Evolutionary conservation across 2,888 invertebrate genomes (phyloP).

Genomic region (Drosophila nigricruria): DNA sequence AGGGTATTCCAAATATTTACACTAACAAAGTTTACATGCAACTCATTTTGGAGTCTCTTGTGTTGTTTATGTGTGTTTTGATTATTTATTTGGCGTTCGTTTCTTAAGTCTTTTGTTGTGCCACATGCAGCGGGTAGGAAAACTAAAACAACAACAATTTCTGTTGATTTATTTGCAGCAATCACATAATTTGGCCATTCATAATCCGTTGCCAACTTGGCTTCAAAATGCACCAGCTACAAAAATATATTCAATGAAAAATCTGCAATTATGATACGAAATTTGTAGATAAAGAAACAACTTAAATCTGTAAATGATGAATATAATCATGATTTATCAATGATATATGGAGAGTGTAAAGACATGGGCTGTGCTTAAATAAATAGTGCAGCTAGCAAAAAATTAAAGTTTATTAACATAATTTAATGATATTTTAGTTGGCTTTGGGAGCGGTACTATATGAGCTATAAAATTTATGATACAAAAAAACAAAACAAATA

Average conservation of each 20-base stretch:
- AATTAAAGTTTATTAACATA: not conserved
- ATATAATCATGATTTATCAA: slow-evolving; percentile 4
- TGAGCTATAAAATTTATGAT: not conserved
- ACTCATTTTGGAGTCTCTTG: slow-evolving; percentile 24
- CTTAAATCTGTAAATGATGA: not conserved
- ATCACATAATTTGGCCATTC: slow-evolving; percentile 63
- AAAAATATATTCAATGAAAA: slow-evolving; percentile 20
- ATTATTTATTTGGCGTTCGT: slow-evolving; percentile 56
- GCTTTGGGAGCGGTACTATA: not conserved
- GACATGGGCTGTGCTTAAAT: not conserved
- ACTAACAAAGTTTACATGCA: slow-evolving; percentile 3
- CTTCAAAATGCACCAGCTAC: slow-evolving; percentile 31
- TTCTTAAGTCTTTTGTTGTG: slow-evolving; percentile 77
- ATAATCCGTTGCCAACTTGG: slow-evolving; percentile 36
- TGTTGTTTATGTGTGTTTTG: slow-evolving; percentile 31
- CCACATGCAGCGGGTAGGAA: slow-evolving; percentile 24
- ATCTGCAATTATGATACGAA: slow-evolving; percentile 39
- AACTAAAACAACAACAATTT: slow-evolving; percentile 9
- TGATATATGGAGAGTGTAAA: not conserved
- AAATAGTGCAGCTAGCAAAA: not conserved
- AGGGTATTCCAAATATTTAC: slow-evolving; percentile 28
- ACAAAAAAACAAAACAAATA: not conserved
- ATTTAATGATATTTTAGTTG: not conserved
- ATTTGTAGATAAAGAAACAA: slow-evolving; percentile 24
- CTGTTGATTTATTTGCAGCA: slow-evolving; percentile 65